Evolutionary conservation across 2,797 vertebrate genomes (phyloP).

Genomic region (Dermochelys coriacea): DNA sequence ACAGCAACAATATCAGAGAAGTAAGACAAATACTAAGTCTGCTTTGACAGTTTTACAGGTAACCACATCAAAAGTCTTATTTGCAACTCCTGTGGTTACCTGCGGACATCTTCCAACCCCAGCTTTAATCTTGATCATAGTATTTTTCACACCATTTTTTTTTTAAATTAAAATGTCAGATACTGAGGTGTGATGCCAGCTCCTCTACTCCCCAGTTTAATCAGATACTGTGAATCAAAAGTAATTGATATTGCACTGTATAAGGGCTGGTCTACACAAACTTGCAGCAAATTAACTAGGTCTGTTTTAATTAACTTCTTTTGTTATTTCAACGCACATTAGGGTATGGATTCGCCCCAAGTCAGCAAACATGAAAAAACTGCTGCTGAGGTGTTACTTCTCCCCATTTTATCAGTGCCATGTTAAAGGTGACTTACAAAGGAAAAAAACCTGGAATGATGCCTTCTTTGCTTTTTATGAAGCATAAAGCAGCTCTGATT

Average conservation of each 20-base stretch:
- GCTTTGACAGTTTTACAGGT: not conserved
- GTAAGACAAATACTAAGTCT: not conserved
- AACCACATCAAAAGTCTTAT: conserved; percentile 7
- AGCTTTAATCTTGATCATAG: not conserved
- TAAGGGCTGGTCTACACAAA: not conserved
- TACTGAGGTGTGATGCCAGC: not conserved
- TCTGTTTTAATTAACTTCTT: not conserved
- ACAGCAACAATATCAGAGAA: not conserved
- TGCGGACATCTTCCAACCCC: not conserved
- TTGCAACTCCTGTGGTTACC: not conserved
- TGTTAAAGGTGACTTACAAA: not conserved
- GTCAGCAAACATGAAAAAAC: not conserved
- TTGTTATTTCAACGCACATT: not conserved
- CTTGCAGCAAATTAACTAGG: conserved; percentile 5
- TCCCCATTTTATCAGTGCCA: not conserved
- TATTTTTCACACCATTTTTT: not conserved
- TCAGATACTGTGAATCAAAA: not conserved
- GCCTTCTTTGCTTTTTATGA: not conserved
- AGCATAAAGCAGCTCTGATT: not conserved
- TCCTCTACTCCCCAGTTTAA: not conserved
- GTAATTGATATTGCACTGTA: not conserved
- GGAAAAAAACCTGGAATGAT: not conserved
- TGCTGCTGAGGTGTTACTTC: not conserved
- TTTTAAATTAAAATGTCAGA: not conserved
- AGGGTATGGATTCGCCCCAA: not conserved